These are phyloP conservation scores for Hydropsyche betteni DNA, from an alignment of 2,888 invertebrate genomes.

Conservation along the genomic window DNA sequence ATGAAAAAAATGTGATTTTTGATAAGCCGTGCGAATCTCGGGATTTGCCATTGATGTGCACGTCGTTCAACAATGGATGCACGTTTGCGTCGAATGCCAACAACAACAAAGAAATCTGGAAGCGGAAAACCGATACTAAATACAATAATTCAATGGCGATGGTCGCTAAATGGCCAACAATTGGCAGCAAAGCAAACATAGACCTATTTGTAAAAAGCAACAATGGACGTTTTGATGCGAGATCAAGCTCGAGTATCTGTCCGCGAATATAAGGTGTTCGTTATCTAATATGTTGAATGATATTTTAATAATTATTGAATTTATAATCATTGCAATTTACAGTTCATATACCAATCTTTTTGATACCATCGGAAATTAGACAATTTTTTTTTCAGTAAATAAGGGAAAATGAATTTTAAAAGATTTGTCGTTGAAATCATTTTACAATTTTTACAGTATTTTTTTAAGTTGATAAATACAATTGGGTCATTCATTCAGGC, in stretches of 20 bases:
- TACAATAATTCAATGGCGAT: conserved; percentile 48
- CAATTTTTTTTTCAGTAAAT: no score
- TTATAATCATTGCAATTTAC: no score
- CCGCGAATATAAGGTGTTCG: conserved; percentile 15
- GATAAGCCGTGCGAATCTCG: conserved; percentile 19
- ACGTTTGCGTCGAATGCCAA: conserved; percentile 44
- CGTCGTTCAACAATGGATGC: conserved; percentile 47
- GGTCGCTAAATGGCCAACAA: conserved; percentile 51
- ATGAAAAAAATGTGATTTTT: conserved; percentile 11
- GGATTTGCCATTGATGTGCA: conserved; percentile 45
- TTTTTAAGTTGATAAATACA: no score
- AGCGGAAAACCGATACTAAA: conserved; percentile 51
- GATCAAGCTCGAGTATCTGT: conserved; percentile 10
- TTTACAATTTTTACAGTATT: no score
- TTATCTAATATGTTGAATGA: conserved; percentile 42
- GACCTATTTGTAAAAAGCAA: conserved; percentile 43
- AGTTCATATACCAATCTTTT: no score
- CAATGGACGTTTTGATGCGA: conserved; percentile 38
- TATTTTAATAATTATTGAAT: conserved; percentile 4
- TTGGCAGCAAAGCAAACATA: conserved; percentile 47
- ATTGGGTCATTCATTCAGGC: no score
- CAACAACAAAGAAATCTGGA: conserved; percentile 46
- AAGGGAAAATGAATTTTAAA: no score
- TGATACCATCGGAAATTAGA: no score
- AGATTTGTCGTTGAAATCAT: no score